A percentile compares a stretch with the other conserved stretches of the same genome.
Evolutionary conservation across 2,113 vertebrate genomes (phyloP).

Genomic region (Gopherus flavomarginatus): DNA sequence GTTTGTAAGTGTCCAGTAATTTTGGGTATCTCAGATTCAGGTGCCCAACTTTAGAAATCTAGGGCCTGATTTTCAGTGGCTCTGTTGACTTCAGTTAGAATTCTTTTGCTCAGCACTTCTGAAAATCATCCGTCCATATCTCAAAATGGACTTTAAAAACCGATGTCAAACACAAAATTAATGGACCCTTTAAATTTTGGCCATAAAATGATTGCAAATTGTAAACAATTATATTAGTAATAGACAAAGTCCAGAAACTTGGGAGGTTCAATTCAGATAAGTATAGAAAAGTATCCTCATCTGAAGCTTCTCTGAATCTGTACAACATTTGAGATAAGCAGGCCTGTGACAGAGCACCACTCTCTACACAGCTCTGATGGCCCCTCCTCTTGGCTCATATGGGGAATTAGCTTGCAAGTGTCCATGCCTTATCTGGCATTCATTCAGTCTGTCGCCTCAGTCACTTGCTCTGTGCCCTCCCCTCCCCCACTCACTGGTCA

Average conservation of each 20-base stretch:
- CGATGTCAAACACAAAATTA: background rate
- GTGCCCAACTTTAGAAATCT: background rate
- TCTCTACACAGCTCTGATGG: background rate
- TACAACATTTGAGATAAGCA: background rate
- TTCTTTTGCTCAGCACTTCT: background rate
- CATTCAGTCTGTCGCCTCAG: too few species aligned
- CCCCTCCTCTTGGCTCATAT: too few species aligned
- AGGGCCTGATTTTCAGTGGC: background rate
- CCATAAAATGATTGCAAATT: background rate
- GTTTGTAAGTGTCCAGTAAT: background rate
- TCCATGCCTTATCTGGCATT: too few species aligned
- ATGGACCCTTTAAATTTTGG: background rate
- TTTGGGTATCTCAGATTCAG: background rate
- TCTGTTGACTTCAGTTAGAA: background rate
- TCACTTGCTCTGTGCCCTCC: too few species aligned
- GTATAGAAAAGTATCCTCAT: background rate
- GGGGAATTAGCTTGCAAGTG: too few species aligned
- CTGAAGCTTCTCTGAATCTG: background rate
- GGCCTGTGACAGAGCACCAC: background rate
- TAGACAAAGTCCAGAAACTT: background rate
- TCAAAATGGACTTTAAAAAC: background rate
- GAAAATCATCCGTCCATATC: background rate
- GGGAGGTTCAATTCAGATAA: background rate
- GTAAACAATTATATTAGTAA: background rate
- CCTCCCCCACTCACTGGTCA: too few species aligned